Conservation (phyloP, 2,797 vertebrate species). For the Rhynchotus rufescens region DNA sequence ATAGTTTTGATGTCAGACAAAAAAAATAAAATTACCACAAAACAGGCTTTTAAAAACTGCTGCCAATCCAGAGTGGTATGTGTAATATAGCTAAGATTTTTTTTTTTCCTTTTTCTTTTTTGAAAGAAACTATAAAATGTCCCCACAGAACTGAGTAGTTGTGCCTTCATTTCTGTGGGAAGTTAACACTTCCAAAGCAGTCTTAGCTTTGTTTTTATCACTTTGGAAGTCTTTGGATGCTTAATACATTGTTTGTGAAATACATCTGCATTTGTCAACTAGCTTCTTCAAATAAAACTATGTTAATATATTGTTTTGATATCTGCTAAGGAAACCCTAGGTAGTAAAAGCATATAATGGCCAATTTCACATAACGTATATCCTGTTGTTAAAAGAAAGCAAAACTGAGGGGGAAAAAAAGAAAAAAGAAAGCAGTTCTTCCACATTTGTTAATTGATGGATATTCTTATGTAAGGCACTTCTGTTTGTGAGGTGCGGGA, state of each 20-base stretch:
- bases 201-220: background rate
- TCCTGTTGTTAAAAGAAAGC: background rate
- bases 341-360: background rate
- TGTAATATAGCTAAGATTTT: background rate
- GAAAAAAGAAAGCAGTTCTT: background rate
- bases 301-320: background rate
- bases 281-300: background rate
- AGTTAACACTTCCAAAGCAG: background rate
- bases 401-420: too few species aligned
- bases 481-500: background rate
- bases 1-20: background rate
- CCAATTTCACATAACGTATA: background rate
- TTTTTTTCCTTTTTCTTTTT: constrained; percentile 10
- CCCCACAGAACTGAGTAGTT: background rate
- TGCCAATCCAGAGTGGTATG: background rate
- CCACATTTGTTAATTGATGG: background rate
- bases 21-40: background rate
- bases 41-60: background rate
- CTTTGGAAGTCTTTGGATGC: background rate
- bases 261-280: background rate
- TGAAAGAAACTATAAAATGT: background rate
- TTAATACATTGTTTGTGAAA: background rate
- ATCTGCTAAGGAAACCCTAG: background rate
- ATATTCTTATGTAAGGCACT: background rate
- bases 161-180: background rate